A percentile compares a stretch with the other conserved stretches of the same genome.
phyloP scores from a whole-genome alignment of 1,140 invertebrate genomes.

The Danaus plexippus region DNA sequence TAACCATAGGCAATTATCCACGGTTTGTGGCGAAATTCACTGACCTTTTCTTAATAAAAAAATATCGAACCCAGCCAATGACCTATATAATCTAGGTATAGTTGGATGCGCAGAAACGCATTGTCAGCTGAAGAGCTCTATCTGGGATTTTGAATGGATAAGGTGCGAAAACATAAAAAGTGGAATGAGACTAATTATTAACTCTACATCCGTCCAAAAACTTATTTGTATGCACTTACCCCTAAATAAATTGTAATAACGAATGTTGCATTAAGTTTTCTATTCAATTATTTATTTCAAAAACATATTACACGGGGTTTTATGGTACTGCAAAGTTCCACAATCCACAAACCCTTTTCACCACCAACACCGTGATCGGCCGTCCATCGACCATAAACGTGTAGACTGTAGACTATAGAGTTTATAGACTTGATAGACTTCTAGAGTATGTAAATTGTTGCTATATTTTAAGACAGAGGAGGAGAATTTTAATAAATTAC shows the following conservation, averaged over 20 bases:
- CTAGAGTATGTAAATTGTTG: too few relatives aligned
- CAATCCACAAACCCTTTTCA: conserved; percentile 30
- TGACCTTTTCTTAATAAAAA: conserved; percentile 39
- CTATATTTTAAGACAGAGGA: too few relatives aligned
- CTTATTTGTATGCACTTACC: conserved; percentile 12
- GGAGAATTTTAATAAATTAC: too few relatives aligned
- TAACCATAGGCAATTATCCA: conserved; percentile 33
- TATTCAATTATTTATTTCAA: conserved; percentile 30
- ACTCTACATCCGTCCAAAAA: conserved; percentile 31
- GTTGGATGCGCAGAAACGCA: conserved; percentile 52
- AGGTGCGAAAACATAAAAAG: conserved; percentile 56
- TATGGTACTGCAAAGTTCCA: conserved; percentile 39
- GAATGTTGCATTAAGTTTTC: conserved; percentile 32
- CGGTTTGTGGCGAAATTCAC: conserved; percentile 43
- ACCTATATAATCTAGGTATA: conserved; percentile 39
- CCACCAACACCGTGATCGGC: conserved; percentile 52
- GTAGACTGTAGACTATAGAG: conserved; percentile 12
- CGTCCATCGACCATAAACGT: conserved; percentile 50
- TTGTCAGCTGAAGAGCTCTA: conserved; percentile 37
- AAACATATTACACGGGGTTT: conserved; percentile 41
- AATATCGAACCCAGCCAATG: conserved; percentile 26
- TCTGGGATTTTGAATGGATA: conserved; percentile 49
- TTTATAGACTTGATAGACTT: too few relatives aligned
- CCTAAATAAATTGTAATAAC: conserved; percentile 20
- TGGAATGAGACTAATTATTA: conserved; percentile 54